Base-by-base conservation (phyloP, 2,888 invertebrate genomes). In the Heliconius sara region DNA sequence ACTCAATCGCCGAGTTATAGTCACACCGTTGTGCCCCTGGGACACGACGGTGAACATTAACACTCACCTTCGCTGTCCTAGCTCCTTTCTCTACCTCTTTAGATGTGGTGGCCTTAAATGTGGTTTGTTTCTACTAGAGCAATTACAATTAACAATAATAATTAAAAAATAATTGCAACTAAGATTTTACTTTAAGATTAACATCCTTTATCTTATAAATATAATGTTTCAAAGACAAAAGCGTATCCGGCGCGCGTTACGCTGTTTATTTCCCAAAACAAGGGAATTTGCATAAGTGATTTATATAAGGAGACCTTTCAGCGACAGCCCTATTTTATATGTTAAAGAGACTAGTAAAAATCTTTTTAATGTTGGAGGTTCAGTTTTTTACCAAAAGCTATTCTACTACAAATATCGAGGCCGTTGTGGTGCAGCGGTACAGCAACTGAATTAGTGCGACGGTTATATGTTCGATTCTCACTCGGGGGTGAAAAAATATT, bases 241-340 rank as follows among this genome's bases (percentile, higher is more conserved):
- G 79, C 78, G 77, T 81, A 60, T 79, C 78, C 79, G 77, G 79
- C 72, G 65, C 67, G 79, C 76, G 30, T 68, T 73, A 67, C 77
- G 57, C 79, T 78, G 67, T 82, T 71, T 82, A 83, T 81, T 82
- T 76, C 74, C 79, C 80, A 83, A 82, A 80, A 82, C 82, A 77
- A 57, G 77, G 68, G 76, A 70, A 84, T 85, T 85, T 82, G 79
- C 84, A 83, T 84, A 84, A 85, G 81, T 84, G 83, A 84, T 84
- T 85, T 85, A 85, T 73, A 70, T 47, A 47, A 78, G 30, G 72
- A 67, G 73, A 76, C 79, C 80, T 77, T 78, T 81, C 78, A 78
- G 67, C 77, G 77, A 80, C 65, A 74, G 77, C 72, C 76, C 76
- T 77, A 77, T 68, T 79, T 81, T 71, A 75, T 75, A 75, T 79